Evolutionary conservation across 1,140 invertebrate genomes (phyloP), one percentile per base, ranked within the genome.

Genomic region (Scaptomyza hsui): DNA sequence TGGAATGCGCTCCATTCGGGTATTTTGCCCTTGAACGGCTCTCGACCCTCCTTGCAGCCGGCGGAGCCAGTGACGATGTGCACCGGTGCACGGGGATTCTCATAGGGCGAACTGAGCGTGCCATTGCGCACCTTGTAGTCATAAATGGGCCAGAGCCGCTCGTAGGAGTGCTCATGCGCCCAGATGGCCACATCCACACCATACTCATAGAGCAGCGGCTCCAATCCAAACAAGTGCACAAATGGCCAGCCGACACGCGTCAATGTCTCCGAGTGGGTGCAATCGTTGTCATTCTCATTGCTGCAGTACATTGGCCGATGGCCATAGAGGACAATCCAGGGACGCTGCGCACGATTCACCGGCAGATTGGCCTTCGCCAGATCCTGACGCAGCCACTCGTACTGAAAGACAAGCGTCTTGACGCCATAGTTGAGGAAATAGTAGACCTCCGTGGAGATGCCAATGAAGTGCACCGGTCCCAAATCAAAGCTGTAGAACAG

Each of bases 291-390:
- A 91, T 98, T 95, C 76, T 93, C 93, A 91, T 98, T 97, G 67
- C 97, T 98, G 92, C 98, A 99, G 90, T 99, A 99, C 98, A 99
- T 99, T 0, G 98, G 98, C 21, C 98, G 93, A 91, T 99, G 98
- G 18, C 98, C 98, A 92, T 95, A 97, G 13, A 97, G 94, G 53
- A 99, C 94, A 52, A 99, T 97, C 98, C 98, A 99, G 0, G 98
- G 98, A 19, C 94, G 93, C 19, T 89, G 39, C 35, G 90, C 93
- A 91, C 95, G 94, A 89, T 95, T 94, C 91, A 94, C 94, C 0
- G 94, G 93, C 51, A 85, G 86, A 63, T 94, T 95, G 42, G 95
- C 95, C 72, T 93, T 93, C 51, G 92, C 92, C 24, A 99, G 92
- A 92, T 99, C 98, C 32, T 94, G 89, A 39, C 95, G 93, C 0